Evolutionary conservation across 2,113 vertebrate species (phyloP).

Genomic region (Sander vitreus): DNA sequence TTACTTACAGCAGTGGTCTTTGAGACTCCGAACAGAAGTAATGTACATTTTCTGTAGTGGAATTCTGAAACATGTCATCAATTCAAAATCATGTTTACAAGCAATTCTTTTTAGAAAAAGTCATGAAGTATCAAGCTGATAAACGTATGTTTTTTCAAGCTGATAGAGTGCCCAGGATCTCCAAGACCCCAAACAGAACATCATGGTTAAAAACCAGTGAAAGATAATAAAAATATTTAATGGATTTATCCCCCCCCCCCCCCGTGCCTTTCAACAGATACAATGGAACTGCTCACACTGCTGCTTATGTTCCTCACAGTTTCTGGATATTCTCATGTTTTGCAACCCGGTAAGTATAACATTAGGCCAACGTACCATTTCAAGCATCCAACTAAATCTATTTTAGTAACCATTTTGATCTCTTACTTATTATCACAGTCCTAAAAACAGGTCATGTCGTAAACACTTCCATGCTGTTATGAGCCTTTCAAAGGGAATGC

Average conservation of each 20-base stretch:
- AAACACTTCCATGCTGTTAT: slow-evolving; percentile 19
- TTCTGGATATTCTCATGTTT: slow-evolving; percentile 47
- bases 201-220: neutral
- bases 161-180: neutral
- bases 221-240: neutral
- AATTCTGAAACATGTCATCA: neutral
- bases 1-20: neutral
- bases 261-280: slow-evolving; percentile 29
- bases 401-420: neutral
- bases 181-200: neutral
- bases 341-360: slow-evolving; percentile 74
- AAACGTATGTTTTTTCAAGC: neutral
- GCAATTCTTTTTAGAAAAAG: neutral
- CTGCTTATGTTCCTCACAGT: slow-evolving; percentile 60
- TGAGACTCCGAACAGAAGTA: neutral
- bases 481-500: neutral
- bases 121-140: neutral
- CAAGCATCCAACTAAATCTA: neutral
- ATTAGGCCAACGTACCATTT: neutral
- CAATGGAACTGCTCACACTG: slow-evolving; percentile 69
- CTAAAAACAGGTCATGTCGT: neutral
- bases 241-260: too few relatives aligned
- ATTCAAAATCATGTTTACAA: neutral
- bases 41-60: neutral
- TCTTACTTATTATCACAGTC: neutral